These are phyloP conservation scores for Suricata suricatta DNA, from an alignment of 2,113 vertebrate species.

Conservation along the genomic window DNA sequence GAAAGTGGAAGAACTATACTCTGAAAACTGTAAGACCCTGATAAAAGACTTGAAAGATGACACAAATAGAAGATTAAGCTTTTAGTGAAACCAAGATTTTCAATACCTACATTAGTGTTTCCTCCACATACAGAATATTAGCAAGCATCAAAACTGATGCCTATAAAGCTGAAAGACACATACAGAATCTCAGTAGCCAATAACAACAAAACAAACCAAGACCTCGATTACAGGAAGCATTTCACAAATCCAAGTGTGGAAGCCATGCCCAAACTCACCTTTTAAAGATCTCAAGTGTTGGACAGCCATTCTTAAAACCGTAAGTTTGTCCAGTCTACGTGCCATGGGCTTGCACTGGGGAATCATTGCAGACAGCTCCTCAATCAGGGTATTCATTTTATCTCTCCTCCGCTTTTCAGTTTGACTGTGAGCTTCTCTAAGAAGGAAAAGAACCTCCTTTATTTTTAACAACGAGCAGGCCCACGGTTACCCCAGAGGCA, in stretches of 20 bases:
- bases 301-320: conserved; percentile 94
- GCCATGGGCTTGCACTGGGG: conserved; percentile 92
- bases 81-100: neutral
- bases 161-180: neutral
- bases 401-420: conserved; percentile 95
- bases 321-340: conserved; percentile 95
- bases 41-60: neutral
- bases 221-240: neutral
- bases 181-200: neutral
- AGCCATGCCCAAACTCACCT: conserved; percentile 83
- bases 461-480: neutral
- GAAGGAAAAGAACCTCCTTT: conserved; percentile 41
- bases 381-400: conserved; percentile 96
- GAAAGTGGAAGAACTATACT: neutral
- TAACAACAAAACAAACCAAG: neutral
- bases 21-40: neutral
- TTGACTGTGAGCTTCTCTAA: conserved; percentile 95
- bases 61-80: neutral
- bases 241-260: neutral
- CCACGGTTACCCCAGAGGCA: neutral
- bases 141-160: neutral
- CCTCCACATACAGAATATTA: neutral
- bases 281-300: conserved; percentile 94
- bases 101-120: neutral
- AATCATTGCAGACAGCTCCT: conserved; percentile 94